Conservation (phyloP, 2,113 vertebrate genomes). For the Platichthys flesus region DNA sequence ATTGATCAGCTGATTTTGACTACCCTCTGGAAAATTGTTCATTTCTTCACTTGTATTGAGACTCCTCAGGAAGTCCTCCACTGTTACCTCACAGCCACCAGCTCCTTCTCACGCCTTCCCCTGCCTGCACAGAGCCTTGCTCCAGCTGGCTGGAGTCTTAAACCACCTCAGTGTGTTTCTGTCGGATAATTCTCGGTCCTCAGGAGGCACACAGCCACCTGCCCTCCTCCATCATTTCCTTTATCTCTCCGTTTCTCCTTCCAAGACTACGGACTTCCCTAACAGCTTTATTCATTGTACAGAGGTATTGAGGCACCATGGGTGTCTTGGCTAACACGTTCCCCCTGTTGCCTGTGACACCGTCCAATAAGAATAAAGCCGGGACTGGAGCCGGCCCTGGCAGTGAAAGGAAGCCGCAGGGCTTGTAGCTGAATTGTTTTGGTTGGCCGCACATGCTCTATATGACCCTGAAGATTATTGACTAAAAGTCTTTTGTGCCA, state of each 20-base stretch:
- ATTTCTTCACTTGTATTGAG: not conserved
- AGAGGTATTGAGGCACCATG: slow-evolving; percentile 44
- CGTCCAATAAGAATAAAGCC: slow-evolving; percentile 56
- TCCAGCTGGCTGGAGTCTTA: slow-evolving; percentile 11
- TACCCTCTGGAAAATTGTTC: not conserved
- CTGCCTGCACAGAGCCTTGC: not conserved
- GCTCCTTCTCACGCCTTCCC: slow-evolving; percentile 16
- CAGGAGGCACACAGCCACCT: slow-evolving; percentile 51
- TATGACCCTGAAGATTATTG: slow-evolving; percentile 69
- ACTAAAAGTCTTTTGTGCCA: slow-evolving; percentile 58
- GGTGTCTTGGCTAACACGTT: slow-evolving; percentile 53
- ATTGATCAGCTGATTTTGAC: not conserved
- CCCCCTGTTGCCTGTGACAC: slow-evolving; percentile 29
- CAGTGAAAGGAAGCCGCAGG: slow-evolving; percentile 36
- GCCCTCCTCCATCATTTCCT: slow-evolving; percentile 38
- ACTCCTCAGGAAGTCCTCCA: not conserved
- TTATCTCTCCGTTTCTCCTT: slow-evolving; percentile 34
- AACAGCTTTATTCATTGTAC: slow-evolving; percentile 46
- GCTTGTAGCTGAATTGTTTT: slow-evolving; percentile 61
- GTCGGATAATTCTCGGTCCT: slow-evolving; percentile 61
- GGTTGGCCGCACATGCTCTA: slow-evolving; percentile 63
- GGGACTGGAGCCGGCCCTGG: slow-evolving; percentile 37
- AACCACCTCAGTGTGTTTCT: slow-evolving; percentile 59
- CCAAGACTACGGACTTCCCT: slow-evolving; percentile 32
- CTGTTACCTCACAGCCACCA: not conserved